Conservation (phyloP, 1,140 invertebrate genomes). For the Cydia splendana region DNA sequence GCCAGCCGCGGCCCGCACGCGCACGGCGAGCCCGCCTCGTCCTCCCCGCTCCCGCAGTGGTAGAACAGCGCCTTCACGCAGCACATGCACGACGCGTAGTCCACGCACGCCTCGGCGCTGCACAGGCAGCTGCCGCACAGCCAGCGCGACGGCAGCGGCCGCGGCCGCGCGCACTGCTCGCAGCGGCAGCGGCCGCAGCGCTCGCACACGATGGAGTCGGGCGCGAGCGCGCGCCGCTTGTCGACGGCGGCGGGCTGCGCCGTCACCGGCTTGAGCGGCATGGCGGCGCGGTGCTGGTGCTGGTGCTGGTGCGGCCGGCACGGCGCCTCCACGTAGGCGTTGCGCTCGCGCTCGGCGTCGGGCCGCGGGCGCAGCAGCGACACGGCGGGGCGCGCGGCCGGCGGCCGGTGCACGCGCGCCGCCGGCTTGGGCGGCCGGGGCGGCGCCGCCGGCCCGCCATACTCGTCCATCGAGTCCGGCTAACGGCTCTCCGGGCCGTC, state of each 20-base stretch:
- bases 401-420: constrained; percentile 82
- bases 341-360: constrained; percentile 87
- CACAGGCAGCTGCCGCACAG: constrained; percentile 92
- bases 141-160: constrained; percentile 92
- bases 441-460: constrained; percentile 84
- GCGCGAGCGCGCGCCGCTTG: constrained; percentile 70
- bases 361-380: constrained; percentile 88
- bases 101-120: constrained; percentile 91
- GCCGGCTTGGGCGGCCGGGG: constrained; percentile 82
- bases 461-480: constrained; percentile 78
- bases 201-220: constrained; percentile 89
- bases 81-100: constrained; percentile 95
- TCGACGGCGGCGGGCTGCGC: constrained; percentile 68
- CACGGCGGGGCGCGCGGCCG: constrained; percentile 81
- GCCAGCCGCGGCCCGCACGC: constrained; percentile 90
- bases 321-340: constrained; percentile 93
- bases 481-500: constrained; percentile 80
- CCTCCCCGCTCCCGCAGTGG: constrained; percentile 89
- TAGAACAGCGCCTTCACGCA: constrained; percentile 96
- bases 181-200: constrained; percentile 93
- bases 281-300: constrained; percentile 52
- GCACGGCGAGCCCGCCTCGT: constrained; percentile 88
- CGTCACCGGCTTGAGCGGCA: constrained; percentile 74
- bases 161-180: constrained; percentile 90
- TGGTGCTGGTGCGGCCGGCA: constrained; percentile 63